These are phyloP conservation scores for Mythimna loreyi DNA, from an alignment of 2,888 invertebrate species.

Conservation along the genomic window DNA sequence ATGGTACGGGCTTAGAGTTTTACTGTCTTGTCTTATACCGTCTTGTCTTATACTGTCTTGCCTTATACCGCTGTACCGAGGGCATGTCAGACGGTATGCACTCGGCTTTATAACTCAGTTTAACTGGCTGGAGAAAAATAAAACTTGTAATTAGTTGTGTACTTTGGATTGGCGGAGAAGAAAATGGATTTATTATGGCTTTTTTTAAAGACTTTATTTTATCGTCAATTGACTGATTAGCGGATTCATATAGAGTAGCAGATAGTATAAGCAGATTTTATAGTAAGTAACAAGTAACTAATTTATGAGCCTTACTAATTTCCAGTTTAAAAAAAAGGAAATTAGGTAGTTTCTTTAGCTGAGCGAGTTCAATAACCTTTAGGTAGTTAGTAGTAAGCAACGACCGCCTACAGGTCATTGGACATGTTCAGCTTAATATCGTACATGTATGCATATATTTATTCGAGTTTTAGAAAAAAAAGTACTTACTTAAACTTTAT, in stretches of 20 bases:
- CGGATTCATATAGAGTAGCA: not conserved
- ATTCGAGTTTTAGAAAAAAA: too few relatives aligned
- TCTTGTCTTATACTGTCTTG: constrained; percentile 67
- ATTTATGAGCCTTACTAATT: too few relatives aligned
- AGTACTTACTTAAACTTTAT: too few relatives aligned
- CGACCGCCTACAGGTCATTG: too few relatives aligned
- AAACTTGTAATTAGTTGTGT: constrained; percentile 49
- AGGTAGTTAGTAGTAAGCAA: too few relatives aligned
- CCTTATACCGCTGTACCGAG: constrained; percentile 65
- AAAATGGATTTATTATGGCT: not conserved
- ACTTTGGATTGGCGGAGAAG: constrained; percentile 5
- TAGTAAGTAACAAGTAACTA: too few relatives aligned
- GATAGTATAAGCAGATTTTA: too few relatives aligned
- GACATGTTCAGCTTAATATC: too few relatives aligned
- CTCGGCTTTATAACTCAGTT: constrained; percentile 61
- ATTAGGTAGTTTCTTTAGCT: too few relatives aligned
- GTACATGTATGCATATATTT: too few relatives aligned
- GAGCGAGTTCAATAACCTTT: too few relatives aligned
- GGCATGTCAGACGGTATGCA: constrained; percentile 66
- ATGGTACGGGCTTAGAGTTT: constrained; percentile 88
- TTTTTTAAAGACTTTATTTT: not conserved
- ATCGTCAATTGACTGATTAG: not conserved
- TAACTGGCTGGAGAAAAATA: constrained; percentile 49
- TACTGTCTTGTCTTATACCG: constrained; percentile 79
- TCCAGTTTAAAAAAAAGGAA: too few relatives aligned